Base-by-base conservation (phyloP, 1,140 invertebrate genomes). In the Aphis gossypii region DNA sequence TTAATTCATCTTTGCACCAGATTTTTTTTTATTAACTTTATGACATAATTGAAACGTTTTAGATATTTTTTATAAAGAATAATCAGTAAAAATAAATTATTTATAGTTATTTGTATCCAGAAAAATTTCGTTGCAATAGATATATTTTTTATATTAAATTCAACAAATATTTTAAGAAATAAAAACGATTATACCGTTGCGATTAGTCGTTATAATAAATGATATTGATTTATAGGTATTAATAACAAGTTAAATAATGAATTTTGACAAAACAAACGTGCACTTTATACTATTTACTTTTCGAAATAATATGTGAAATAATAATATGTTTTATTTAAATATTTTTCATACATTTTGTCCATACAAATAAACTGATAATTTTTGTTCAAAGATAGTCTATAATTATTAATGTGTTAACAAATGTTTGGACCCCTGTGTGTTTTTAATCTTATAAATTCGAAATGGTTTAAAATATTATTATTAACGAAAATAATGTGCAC, bases 401-500 rank as follows among this genome's bases (percentile, higher is more conserved):
- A n/a, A 76, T 41, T 41, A 76, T 41, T 41, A 41, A 76, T n/a
- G 2, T 18, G 5, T 30, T 76, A 76, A 48, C 44, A 41, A 38
- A 89, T 89, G 48, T 89, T 89, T 41, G 88, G 88, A 56, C 21
- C 51, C 23, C 51, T 56, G 88, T 56, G 4, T 38, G 88, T 89
- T 89, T 56, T 89, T 89, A 56, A 89, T 89, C 35, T 56, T 30
- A n/a, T 41, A 23, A 38, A 89, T 88, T 89, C 56, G 1, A 38
- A 8, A 56, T 35, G n/a, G 51, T 89, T 38, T 56, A 35, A 89
- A 89, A 89, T 89, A 38, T 68, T 91, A 38, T 68, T 91, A 87
- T 25, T n/a, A 92, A 48, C 35, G 91, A 82, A 92, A 51, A 83
- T 44, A 54, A 54, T 90, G 41, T n/a, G 30, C 60, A 76, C n/a